Percentiles rank a stretch among this genome's conserved stretches.
Conservation (phyloP, 2,888 invertebrate species). For the Anorthoa munda region DNA sequence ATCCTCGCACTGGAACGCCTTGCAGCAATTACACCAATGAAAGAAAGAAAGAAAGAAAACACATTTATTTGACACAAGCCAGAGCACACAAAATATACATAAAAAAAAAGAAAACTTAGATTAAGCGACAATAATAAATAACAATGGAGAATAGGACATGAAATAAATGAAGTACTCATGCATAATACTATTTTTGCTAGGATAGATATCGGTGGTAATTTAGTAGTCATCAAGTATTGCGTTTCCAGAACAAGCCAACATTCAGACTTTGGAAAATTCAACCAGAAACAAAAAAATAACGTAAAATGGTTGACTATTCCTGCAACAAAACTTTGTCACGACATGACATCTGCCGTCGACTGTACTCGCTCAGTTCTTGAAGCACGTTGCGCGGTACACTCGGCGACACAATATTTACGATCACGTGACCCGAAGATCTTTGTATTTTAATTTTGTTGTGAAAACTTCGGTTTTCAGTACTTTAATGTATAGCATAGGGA, state of each 20-base stretch:
- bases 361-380: slow-evolving; percentile 51
- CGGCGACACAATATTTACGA: slow-evolving; percentile 65
- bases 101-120: too few relatives aligned
- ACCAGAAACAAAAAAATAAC: not conserved
- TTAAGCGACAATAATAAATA: too few relatives aligned
- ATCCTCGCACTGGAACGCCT: too few relatives aligned
- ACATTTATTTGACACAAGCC: too few relatives aligned
- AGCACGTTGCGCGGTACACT: slow-evolving; percentile 51
- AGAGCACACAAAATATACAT: too few relatives aligned
- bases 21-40: too few relatives aligned
- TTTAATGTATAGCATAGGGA: slow-evolving; percentile 20
- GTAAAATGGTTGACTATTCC: slow-evolving; percentile 8
- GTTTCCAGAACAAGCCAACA: not conserved
- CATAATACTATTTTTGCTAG: too few relatives aligned
- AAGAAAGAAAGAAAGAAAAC: too few relatives aligned
- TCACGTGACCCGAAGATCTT: slow-evolving; percentile 56
- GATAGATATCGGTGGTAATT: too few relatives aligned
- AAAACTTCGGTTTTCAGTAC: slow-evolving; percentile 32
- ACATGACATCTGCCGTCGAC: slow-evolving; percentile 38
- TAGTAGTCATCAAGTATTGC: not conserved
- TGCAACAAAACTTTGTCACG: slow-evolving; percentile 44
- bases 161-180: too few relatives aligned
- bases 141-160: too few relatives aligned
- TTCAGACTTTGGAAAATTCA: not conserved
- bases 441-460: slow-evolving; percentile 47